Conservation (phyloP, 2,888 invertebrate species). For the Agonopterix heracliana region DNA sequence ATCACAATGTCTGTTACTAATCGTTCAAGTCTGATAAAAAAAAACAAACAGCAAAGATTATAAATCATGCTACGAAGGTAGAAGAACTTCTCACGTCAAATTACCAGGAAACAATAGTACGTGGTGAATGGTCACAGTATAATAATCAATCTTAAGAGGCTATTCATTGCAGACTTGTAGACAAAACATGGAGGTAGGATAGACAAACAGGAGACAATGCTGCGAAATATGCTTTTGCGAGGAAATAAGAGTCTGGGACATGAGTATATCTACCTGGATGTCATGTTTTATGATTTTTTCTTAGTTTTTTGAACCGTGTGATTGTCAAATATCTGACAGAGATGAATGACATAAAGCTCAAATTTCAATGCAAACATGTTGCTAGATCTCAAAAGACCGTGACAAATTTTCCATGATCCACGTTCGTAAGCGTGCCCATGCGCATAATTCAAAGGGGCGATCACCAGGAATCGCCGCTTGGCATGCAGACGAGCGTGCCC, state of each 20-base stretch:
- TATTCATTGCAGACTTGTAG: conserved; percentile 59
- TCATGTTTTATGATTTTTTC: no score
- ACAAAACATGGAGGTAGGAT: no score
- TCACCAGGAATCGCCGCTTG: conserved; percentile 68
- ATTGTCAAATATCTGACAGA: no score
- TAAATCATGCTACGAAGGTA: neutral
- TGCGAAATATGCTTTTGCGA: no score
- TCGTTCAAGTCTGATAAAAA: neutral
- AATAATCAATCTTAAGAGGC: conserved; percentile 58
- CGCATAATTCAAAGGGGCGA: conserved; percentile 73
- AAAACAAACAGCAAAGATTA: neutral
- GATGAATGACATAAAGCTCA: no score
- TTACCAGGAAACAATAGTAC: conserved; percentile 60
- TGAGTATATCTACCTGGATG: no score
- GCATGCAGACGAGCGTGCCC: conserved; percentile 66
- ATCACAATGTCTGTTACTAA: neutral
- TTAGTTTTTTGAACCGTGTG: no score
- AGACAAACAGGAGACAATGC: no score
- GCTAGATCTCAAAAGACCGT: no score
- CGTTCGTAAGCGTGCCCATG: conserved; percentile 51
- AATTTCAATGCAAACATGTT: no score
- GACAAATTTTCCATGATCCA: no score
- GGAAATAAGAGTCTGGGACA: no score
- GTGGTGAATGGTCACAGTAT: conserved; percentile 38
- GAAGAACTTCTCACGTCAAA: conserved; percentile 36